Conservation (phyloP, 2,113 vertebrate genomes). For the Choloepus hoffmanni region DNA sequence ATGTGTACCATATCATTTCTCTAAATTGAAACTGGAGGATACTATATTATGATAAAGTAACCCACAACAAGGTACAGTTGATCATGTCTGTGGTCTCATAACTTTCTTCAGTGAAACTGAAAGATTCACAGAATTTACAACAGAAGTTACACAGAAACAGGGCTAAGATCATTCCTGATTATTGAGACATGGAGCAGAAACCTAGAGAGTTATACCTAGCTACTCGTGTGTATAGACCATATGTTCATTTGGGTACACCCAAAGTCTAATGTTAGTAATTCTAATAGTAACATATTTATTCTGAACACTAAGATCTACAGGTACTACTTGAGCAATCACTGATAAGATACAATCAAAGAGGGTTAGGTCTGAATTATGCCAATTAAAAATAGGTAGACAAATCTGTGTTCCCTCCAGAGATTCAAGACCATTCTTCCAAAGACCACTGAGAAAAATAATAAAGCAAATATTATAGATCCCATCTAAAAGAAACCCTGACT, state of each 20-base stretch:
- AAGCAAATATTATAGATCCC: neutral
- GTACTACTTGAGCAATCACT: neutral
- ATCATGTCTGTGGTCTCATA: neutral
- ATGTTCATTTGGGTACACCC: neutral
- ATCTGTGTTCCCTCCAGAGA: constrained; percentile 14
- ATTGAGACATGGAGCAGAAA: neutral
- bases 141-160: constrained; percentile 16
- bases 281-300: constrained; percentile 26
- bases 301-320: neutral
- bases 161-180: neutral
- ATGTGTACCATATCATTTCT: constrained; percentile 43
- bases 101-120: constrained; percentile 40
- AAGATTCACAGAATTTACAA: constrained; percentile 15
- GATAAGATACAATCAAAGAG: constrained; percentile 32
- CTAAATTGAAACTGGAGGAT: constrained; percentile 51
- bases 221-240: neutral
- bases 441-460: neutral
- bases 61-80: neutral
- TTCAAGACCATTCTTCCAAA: constrained; percentile 30
- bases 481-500: neutral
- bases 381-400: constrained; percentile 56
- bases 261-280: neutral
- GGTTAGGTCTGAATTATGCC: neutral
- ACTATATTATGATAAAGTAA: neutral
- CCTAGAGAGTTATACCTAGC: neutral